A percentile compares a stretch with the other conserved stretches of the same genome.
These are phyloP conservation scores for Empis stercorea DNA, from an alignment of 2,888 invertebrate genomes.

Conservation along the genomic window DNA sequence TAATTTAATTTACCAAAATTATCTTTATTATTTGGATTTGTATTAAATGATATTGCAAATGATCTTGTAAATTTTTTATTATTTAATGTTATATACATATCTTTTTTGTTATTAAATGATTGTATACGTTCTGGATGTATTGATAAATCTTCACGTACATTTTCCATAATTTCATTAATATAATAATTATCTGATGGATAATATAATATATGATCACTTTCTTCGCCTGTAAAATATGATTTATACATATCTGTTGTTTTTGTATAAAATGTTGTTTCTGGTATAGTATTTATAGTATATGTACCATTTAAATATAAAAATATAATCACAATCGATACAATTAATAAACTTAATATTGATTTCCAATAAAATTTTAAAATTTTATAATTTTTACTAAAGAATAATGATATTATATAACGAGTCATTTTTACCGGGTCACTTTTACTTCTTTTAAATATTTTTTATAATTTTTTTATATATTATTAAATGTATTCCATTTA, in stretches of 20 bases:
- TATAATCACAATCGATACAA: too few species aligned
- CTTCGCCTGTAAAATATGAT: constrained; percentile 20
- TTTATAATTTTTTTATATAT: too few species aligned
- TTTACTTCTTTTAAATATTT: too few species aligned
- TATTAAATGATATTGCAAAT: constrained; percentile 23
- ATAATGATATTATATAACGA: too few species aligned
- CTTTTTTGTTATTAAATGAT: constrained; percentile 14
- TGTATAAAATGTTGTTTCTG: too few species aligned
- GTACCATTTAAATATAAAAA: too few species aligned
- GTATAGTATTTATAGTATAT: too few species aligned
- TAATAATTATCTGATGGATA: constrained; percentile 17
- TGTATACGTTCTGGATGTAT: constrained; percentile 13
- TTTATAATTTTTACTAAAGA: too few species aligned
- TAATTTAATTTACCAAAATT: constrained; percentile 30
- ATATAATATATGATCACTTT: constrained; percentile 23
- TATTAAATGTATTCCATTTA: too few species aligned
- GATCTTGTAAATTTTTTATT: constrained; percentile 21
- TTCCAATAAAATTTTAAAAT: too few species aligned
- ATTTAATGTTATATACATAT: constrained; percentile 23
- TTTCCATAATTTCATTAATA: constrained; percentile 21
- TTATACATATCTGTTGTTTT: constrained; percentile 1
- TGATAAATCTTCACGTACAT: constrained; percentile 19
- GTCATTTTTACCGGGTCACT: too few species aligned
- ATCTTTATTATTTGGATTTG: constrained; percentile 12
- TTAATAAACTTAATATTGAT: too few species aligned